Evolutionary conservation across 2,888 invertebrate genomes (phyloP), one percentile per base, ranked within the genome.

Genomic region (Carabus problematicus): DNA sequence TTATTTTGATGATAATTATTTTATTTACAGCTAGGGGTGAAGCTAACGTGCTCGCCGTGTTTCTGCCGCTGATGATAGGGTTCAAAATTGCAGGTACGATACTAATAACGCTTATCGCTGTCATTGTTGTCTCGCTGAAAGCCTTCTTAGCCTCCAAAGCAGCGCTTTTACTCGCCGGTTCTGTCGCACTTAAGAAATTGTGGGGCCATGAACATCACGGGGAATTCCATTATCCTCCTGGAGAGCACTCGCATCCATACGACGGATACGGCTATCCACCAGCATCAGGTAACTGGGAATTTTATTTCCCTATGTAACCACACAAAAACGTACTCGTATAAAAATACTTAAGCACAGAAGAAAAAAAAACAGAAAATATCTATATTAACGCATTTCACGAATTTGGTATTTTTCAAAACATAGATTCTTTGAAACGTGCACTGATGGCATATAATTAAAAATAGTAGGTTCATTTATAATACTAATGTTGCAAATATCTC

Each of bases 121-220:
- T 91, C 39, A 86, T 88, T 0, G 78, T 86, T 8, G 80, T 91
- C 2, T 88, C 90, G 0, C 75, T 91, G 8, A 91, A 91, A 77
- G 88, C 91, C 0, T 83, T 91, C 72, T 79, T 88, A n/a, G 85
- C 90, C 55, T 89, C 90, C 60, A 91, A 91, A 76, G 76, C 89
- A 71, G 91, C 91, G 0, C 80, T 91, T 9, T 73, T 89, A n/a
- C 84, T 89, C 9, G 87, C 91, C 0, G 82, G 84, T 0, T 84
- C 87, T 72, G 84, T 91, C 78, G 84, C 88, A 3, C 77, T 85
- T 71, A 89, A 88, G 79, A 87, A 85, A 75, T 77, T 89, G 9
- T 45, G 42, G 66, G 14, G 41, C 3, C 52, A 67, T 29, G 59
- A 49, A 8, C 14, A 9, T 7, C 54, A 16, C 1, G 43, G 42